A percentile compares a stretch with the other conserved stretches of the same genome.
phyloP scores from a whole-genome alignment of 2,797 vertebrate genomes.

The Girardinus metallicus region DNA sequence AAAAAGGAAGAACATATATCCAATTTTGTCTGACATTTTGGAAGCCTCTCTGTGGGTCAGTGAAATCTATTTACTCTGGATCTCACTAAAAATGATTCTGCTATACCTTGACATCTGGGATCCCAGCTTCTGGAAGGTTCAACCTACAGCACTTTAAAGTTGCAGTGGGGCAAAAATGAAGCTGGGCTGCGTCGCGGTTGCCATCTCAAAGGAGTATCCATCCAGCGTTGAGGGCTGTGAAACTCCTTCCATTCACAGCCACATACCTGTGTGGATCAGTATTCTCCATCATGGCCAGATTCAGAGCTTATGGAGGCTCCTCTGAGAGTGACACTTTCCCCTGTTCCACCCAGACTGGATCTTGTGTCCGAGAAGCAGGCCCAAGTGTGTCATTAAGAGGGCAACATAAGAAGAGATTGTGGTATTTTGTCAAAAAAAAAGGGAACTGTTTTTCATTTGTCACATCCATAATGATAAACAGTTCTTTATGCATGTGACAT shows the following conservation, averaged over 20 bases:
- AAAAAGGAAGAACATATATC: not conserved
- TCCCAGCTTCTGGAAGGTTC: not conserved
- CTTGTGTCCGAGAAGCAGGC: constrained; percentile 11
- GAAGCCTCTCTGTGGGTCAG: not conserved
- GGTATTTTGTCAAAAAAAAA: not conserved
- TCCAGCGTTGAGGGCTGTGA: constrained; percentile 18
- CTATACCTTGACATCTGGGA: not conserved
- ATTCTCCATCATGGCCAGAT: constrained; percentile 15
- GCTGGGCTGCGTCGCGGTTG: not conserved
- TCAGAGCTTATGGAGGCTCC: not conserved
- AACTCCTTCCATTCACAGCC: not conserved
- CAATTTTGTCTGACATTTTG: not conserved
- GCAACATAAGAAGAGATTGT: not conserved
- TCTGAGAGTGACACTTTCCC: not conserved
- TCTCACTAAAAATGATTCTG: not conserved
- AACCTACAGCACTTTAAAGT: not conserved
- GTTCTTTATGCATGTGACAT: not conserved
- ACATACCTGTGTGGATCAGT: not conserved
- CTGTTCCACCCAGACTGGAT: not conserved
- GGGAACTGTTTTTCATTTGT: not conserved
- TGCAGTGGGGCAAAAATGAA: constrained; percentile 16
- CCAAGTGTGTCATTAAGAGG: not conserved
- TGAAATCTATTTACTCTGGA: not conserved
- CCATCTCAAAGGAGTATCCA: not conserved
- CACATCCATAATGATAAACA: not conserved